phyloP scores from a whole-genome alignment of 2,888 invertebrate genomes.

The Thymelicus lineola region DNA sequence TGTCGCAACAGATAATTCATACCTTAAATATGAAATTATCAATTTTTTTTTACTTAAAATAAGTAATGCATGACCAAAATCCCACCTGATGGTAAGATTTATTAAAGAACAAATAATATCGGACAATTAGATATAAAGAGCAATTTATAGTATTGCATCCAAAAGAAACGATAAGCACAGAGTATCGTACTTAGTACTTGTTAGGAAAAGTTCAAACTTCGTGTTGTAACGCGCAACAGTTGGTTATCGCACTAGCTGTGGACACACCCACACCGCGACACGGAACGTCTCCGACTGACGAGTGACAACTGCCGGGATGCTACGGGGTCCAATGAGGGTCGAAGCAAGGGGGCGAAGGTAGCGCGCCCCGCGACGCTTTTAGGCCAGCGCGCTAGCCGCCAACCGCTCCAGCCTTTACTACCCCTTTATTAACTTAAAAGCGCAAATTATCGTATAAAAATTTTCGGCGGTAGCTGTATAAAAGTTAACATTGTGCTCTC shows the following conservation, averaged over 20 bases:
- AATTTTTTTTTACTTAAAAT: too few species aligned
- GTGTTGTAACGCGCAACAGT: constrained; percentile 17
- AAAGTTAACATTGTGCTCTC: too few species aligned
- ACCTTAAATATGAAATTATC: too few species aligned
- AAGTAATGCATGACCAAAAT: too few species aligned
- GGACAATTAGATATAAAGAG: background rate
- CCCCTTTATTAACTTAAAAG: background rate
- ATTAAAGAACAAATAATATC: too few species aligned
- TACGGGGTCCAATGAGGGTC: constrained; percentile 9
- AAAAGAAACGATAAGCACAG: constrained; percentile 10
- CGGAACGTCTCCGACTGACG: constrained; percentile 24
- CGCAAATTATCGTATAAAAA: background rate
- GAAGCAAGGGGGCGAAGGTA: constrained; percentile 18
- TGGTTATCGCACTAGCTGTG: constrained; percentile 4
- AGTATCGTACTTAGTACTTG: background rate
- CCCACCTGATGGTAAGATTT: too few species aligned
- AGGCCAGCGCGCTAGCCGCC: background rate
- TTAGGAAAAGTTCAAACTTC: constrained; percentile 24
- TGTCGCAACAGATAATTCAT: too few species aligned
- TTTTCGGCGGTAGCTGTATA: too few species aligned
- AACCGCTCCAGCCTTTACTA: background rate
- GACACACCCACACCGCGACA: constrained; percentile 24
- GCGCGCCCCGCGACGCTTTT: too few species aligned
- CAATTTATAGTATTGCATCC: background rate
- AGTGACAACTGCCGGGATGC: background rate